These are phyloP conservation scores for Apotomis capreana DNA, from an alignment of 2,888 invertebrate species.

Conservation along the genomic window DNA sequence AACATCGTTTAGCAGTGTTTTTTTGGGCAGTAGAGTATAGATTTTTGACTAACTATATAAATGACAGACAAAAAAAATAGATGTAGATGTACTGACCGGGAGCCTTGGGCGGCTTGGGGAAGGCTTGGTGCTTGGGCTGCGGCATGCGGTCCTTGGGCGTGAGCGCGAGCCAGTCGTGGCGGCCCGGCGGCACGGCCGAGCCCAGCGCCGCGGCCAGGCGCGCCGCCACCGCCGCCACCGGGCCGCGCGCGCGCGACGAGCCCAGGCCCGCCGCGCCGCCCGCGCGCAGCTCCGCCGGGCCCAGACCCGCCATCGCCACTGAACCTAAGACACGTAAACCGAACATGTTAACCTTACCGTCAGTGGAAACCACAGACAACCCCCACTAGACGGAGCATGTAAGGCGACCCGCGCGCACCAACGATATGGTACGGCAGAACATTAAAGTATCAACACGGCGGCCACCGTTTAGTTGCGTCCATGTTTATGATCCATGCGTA, in stretches of 20 bases:
- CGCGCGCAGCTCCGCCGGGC: constrained; percentile 74
- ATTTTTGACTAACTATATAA: too few species aligned
- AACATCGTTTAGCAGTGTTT: too few species aligned
- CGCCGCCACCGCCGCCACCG: constrained; percentile 72
- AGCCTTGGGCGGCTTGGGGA: constrained; percentile 95
- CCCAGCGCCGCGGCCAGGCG: constrained; percentile 72
- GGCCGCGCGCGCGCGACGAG: constrained; percentile 62
- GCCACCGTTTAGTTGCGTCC: too few species aligned
- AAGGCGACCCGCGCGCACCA: too few species aligned
- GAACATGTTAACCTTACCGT: too few species aligned
- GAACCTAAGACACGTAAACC: constrained; percentile 66
- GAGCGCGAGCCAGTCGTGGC: constrained; percentile 88
- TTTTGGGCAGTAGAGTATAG: too few species aligned
- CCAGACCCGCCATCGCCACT: constrained; percentile 81
- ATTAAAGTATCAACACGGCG: too few species aligned
- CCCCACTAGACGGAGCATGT: too few species aligned
- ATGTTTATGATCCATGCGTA: too few species aligned
- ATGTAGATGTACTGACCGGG: constrained; percentile 80
- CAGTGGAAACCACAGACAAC: too few species aligned
- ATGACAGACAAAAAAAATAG: too few species aligned
- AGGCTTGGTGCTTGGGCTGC: constrained; percentile 90
- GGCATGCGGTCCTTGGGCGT: constrained; percentile 91
- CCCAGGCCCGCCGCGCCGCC: constrained; percentile 61
- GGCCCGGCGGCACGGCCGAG: constrained; percentile 68
- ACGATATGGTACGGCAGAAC: too few species aligned